These are phyloP conservation scores for Drosophila neonasuta DNA, from an alignment of 2,888 invertebrate genomes.

Conservation along the genomic window DNA sequence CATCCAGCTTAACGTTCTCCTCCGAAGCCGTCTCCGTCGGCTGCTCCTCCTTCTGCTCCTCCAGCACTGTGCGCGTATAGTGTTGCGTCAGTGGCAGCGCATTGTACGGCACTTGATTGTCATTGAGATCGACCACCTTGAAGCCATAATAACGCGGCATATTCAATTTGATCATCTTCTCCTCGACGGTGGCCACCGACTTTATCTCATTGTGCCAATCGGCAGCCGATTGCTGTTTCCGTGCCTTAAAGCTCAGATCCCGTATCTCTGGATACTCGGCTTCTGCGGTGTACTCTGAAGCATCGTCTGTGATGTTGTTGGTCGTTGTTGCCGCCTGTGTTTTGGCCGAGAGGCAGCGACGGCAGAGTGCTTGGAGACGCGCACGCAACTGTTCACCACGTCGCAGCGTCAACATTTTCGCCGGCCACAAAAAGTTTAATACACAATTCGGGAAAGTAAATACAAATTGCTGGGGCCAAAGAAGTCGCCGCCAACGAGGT, in stretches of 20 bases:
- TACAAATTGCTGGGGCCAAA: conserved; percentile 5
- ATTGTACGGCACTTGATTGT: conserved; percentile 86
- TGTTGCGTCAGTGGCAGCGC: conserved; percentile 87
- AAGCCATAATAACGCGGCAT: conserved; percentile 92
- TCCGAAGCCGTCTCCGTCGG: conserved; percentile 3
- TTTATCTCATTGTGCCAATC: conserved; percentile 85
- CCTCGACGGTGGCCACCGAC: conserved; percentile 88
- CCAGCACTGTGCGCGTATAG: conserved; percentile 90
- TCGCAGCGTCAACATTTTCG: conserved; percentile 59
- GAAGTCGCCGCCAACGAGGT: conserved; percentile 49
- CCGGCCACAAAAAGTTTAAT: conserved; percentile 34
- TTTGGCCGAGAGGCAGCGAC: conserved; percentile 38
- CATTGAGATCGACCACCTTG: conserved; percentile 85
- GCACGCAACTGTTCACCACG: conserved; percentile 51
- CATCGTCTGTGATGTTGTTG: conserved; percentile 6
- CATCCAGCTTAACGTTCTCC: conserved; percentile 35
- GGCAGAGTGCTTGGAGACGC: conserved; percentile 31
- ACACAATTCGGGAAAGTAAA: conserved; percentile 38
- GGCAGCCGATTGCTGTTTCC: conserved; percentile 82
- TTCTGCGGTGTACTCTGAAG: conserved; percentile 65
- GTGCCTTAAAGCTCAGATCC: conserved; percentile 84
- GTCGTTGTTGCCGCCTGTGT: conserved; percentile 22
- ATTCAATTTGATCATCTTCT: conserved; percentile 91
- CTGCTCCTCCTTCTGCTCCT: conserved; percentile 60
- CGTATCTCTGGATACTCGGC: conserved; percentile 76